These are phyloP conservation scores for Drosophila fuyamai DNA, from an alignment of 1,140 invertebrate genomes.

Conservation along the genomic window DNA sequence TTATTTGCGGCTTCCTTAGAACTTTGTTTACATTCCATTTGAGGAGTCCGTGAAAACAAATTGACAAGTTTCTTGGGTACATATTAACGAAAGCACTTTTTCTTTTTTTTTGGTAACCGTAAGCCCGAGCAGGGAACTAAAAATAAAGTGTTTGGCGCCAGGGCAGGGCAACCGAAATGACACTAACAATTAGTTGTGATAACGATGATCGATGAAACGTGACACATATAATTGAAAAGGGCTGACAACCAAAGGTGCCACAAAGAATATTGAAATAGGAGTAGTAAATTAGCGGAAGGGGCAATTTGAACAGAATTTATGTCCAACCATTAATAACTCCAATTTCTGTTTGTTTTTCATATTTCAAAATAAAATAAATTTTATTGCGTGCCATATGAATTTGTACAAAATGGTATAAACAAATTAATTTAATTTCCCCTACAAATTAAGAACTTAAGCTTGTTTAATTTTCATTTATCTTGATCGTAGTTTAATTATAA, in stretches of 20 bases:
- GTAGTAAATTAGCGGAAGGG: no score
- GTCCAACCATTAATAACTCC: background rate
- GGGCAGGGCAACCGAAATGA: conserved; percentile 15
- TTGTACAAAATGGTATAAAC: no score
- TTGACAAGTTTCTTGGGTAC: conserved; percentile 45
- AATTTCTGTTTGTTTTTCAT: background rate
- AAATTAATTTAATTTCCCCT: no score
- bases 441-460: background rate
- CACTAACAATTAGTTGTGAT: conserved; percentile 46
- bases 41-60: conserved; percentile 36
- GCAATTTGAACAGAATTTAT: conserved; percentile 1
- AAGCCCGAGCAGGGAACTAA: conserved; percentile 10
- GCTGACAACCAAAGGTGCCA: conserved; percentile 1
- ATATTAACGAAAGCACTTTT: background rate
- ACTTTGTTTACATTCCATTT: conserved; percentile 62
- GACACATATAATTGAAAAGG: conserved; percentile 25
- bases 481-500: background rate
- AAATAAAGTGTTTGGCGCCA: conserved; percentile 25
- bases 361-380: no score
- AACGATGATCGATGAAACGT: conserved; percentile 21
- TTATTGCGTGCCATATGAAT: no score
- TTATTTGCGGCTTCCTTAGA: conserved; percentile 63
- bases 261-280: conserved; percentile 12
- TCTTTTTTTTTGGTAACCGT: conserved; percentile 26
- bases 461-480: background rate